These are phyloP conservation scores for Flexamia atlantica DNA, from an alignment of 2,888 invertebrate genomes.

Conservation along the genomic window DNA sequence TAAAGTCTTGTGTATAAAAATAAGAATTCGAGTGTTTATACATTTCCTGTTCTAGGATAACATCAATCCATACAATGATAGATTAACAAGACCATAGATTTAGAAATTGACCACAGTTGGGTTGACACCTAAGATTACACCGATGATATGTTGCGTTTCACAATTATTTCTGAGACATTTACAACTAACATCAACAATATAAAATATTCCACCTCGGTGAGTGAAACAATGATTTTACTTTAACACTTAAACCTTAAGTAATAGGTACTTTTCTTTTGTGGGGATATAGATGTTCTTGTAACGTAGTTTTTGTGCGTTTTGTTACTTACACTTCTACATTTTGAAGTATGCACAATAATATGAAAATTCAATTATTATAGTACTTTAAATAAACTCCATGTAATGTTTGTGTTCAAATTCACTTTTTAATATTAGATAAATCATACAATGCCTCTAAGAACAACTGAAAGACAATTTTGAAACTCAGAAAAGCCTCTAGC, in stretches of 20 bases:
- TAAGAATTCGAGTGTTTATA: constrained; percentile 59
- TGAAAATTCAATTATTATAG: not conserved
- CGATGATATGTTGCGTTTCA: constrained; percentile 57
- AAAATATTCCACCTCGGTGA: constrained; percentile 27
- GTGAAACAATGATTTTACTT: not conserved
- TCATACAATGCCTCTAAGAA: too few species aligned
- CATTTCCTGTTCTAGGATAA: constrained; percentile 53
- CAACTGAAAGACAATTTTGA: too few species aligned
- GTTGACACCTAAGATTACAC: constrained; percentile 51
- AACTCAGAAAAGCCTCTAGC: too few species aligned
- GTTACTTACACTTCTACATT: constrained; percentile 15
- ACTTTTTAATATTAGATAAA: too few species aligned
- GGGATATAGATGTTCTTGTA: constrained; percentile 20
- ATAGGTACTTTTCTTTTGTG: not conserved
- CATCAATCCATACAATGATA: constrained; percentile 58
- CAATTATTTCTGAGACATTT: constrained; percentile 29
- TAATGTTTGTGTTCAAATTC: constrained; percentile 7
- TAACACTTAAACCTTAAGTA: constrained; percentile 28
- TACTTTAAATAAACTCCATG: not conserved
- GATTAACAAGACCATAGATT: constrained; percentile 53
- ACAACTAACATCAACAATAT: constrained; percentile 42
- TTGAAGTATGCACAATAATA: not conserved
- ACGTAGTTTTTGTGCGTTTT: constrained; percentile 41
- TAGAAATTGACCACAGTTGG: constrained; percentile 58
- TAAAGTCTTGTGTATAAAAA: constrained; percentile 60